Evolutionary conservation across 2,888 invertebrate species (phyloP), one percentile per base, ranked within the genome.

Genomic region (Eudemis profundana): DNA sequence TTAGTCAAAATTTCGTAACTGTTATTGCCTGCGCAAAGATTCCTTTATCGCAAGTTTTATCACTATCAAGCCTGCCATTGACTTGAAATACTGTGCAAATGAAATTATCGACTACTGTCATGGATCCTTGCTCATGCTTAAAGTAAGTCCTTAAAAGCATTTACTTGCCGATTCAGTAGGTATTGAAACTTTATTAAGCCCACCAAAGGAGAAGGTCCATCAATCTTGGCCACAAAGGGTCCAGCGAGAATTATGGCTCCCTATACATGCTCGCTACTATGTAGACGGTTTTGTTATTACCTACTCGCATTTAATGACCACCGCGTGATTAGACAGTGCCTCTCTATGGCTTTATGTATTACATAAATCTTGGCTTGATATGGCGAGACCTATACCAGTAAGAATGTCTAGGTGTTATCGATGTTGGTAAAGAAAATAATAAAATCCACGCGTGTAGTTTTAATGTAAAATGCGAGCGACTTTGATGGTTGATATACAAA

Each of bases 131-230:
- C 21, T 21, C 4, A 12, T 12, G 19, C 42, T 21, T 61, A 64
- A 67, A 70, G 69, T 67, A 67, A 80, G 82, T 83, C 84, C 36
- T 46, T 33, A 19, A 53, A 57, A 42, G 29, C 27, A 46, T 47
- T 51, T 29, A 57, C 33, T 46, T 57, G 19, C 19, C 10, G 44
- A 61, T 61, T 57, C 33, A 49, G 49, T 56, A 51, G 17, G 59
- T 81, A 87, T 82, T 83, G 79, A 82, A 82, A 81, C 82, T 83
- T 87, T 86, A 90, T 87, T 89, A 89, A 79, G 87, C 83, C 90
- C 91, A 91, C 90, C 90, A 88, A 84, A 87, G 90, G 90, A 88
- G 91, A 81, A 68, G 72, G 60, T 77, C 75, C 90, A 90, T 91
- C 89, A 91, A 91, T 91, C 91, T 89, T 78, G 78, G 74, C 78